Evolutionary conservation across 1,140 invertebrate genomes (phyloP), one percentile per base, ranked within the genome.

Genomic region (Babylonia areolata): DNA sequence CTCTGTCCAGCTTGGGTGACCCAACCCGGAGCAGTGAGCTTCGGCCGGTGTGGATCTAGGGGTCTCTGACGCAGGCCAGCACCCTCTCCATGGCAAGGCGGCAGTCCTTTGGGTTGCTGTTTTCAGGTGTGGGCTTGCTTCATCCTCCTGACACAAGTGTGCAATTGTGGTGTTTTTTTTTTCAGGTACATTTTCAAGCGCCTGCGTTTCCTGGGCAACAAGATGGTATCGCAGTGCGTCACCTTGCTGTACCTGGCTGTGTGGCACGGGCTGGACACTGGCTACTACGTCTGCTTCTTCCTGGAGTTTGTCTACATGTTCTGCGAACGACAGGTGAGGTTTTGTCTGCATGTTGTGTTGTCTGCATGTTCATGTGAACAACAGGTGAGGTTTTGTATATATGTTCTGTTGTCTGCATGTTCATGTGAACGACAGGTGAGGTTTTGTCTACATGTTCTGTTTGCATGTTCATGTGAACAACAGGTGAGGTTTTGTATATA

Each of bases 181-280:
- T 94, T 33, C 92, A 96, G 96, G 86, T 96, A 99, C 92, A 95
- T 99, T 71, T 99, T 98, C 93, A 99, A 99, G 93, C 95, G 98
- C 20, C 94, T 99, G 23, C 97, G 97, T 92, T 99, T 99, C 93
- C 94, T 99, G 1, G 97, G 97, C 35, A 98, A 97, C 93, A 96
- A 96, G 46, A 95, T 96, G n/a, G 94, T 97, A 9, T 99, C 98
- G 84, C 98, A 99, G 94, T 93, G 96, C 3, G 95, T 96, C 0
- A 97, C 98, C 0, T 94, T 99, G 31, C 71, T 96, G 0, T 99
- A 99, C 94, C 95, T 99, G 17, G 97, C 98, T 0, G 87, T 99
- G 0, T 99, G 98, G 98, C 98, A 99, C 93, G 98, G 98, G 28
- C 96, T 97, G 69, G 97, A 98, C 90, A 96, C 96, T 20, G 98